Evolutionary conservation across 2,113 vertebrate genomes (phyloP).

Genomic region (Bufo bufo): DNA sequence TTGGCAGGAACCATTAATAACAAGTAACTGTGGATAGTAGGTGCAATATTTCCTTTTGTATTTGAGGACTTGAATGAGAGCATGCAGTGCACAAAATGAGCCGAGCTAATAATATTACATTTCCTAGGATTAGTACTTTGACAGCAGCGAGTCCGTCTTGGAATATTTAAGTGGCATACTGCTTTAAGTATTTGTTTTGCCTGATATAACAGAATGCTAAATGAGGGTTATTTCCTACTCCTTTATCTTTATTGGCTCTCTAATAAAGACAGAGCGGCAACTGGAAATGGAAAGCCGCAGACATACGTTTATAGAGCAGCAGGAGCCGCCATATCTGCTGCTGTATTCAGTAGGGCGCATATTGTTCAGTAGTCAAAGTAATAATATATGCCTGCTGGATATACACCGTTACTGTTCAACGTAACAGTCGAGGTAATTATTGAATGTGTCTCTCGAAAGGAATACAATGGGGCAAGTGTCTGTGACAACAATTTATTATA

Average conservation of each 20-base stretch:
- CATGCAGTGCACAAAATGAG: neutral
- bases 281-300: neutral
- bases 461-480: neutral
- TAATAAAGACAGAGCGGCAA: conserved; percentile 16
- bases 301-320: conserved; percentile 7
- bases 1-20: conserved; percentile 8
- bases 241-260: conserved; percentile 24
- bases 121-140: neutral
- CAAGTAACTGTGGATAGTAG: neutral
- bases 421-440: neutral
- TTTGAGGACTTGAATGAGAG: neutral
- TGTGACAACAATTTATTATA: neutral
- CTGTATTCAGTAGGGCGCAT: neutral
- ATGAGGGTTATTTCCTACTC: conserved; percentile 27
- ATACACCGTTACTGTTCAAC: neutral
- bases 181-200: conserved; percentile 11
- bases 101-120: neutral
- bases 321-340: neutral
- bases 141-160: neutral
- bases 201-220: conserved; percentile 17
- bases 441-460: neutral
- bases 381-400: neutral
- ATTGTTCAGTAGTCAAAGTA: neutral
- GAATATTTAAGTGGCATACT: neutral
- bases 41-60: conserved; percentile 7